Conservation (phyloP, 2,797 vertebrate species). For the Simalia tracyae region DNA sequence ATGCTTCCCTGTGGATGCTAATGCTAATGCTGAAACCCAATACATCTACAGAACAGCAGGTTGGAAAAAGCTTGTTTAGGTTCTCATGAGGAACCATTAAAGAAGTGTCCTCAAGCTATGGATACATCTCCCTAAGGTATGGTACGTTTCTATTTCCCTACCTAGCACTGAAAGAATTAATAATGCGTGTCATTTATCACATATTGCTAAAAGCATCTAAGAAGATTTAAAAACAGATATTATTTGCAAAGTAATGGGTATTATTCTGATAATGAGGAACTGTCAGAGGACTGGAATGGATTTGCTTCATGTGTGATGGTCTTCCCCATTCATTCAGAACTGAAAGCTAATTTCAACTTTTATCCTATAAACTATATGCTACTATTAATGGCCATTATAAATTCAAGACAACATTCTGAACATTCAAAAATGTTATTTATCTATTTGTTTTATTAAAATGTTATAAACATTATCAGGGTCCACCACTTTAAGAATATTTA, state of each 20-base stretch:
- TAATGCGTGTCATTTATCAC: neutral
- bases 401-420: neutral
- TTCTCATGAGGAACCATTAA: neutral
- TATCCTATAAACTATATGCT: neutral
- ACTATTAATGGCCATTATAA: neutral
- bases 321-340: neutral
- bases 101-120: neutral
- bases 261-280: neutral
- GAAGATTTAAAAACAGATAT: neutral
- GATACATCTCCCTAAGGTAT: neutral
- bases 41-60: neutral
- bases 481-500: neutral
- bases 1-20: neutral
- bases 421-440: neutral
- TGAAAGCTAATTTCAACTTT: neutral
- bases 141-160: neutral
- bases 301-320: neutral
- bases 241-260: neutral
- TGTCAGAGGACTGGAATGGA: neutral
- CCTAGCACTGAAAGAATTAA: neutral
- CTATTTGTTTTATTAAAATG: neutral
- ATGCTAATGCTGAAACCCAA: neutral
- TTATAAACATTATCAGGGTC: neutral
- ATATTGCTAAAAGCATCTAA: neutral
- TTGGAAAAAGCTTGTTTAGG: neutral